Conservation (phyloP, 2,797 vertebrate species). For the Enteromius viviparus region DNA sequence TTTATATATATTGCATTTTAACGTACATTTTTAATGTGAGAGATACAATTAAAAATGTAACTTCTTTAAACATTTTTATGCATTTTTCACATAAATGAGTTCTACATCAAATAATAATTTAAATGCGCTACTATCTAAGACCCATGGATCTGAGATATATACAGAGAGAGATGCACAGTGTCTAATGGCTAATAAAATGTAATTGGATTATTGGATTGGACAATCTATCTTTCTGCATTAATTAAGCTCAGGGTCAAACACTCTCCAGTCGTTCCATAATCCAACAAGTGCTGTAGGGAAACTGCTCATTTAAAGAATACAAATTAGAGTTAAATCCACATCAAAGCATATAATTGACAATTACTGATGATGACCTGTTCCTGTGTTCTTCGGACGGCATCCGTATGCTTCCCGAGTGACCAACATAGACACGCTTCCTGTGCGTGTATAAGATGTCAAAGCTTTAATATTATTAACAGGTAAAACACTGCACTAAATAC, state of each 20-base stretch:
- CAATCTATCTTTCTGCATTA: conserved; percentile 69
- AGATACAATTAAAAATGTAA: neutral
- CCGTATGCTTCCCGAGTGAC: neutral
- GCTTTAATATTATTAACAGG: neutral
- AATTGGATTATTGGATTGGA: conserved; percentile 73
- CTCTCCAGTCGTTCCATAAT: conserved; percentile 58
- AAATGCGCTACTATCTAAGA: neutral
- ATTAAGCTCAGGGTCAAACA: conserved; percentile 68
- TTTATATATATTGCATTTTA: neutral
- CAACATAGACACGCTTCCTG: neutral
- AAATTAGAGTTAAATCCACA: conserved; percentile 60
- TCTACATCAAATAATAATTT: neutral
- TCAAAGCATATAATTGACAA: conserved; percentile 61
- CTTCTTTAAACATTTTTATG: neutral
- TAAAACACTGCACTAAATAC: neutral
- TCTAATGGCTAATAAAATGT: conserved; percentile 65
- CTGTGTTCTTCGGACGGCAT: neutral
- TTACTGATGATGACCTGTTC: conserved; percentile 54
- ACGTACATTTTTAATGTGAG: neutral
- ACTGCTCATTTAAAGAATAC: conserved; percentile 57
- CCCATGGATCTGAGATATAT: neutral
- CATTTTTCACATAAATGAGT: neutral
- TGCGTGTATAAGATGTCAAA: neutral
- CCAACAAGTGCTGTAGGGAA: conserved; percentile 63
- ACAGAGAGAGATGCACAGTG: conserved; percentile 24